Percentiles rank a stretch among this genome's conserved stretches.
Evolutionary conservation across 2,888 invertebrate species (phyloP).

Genomic region (Drosophila limbata): DNA sequence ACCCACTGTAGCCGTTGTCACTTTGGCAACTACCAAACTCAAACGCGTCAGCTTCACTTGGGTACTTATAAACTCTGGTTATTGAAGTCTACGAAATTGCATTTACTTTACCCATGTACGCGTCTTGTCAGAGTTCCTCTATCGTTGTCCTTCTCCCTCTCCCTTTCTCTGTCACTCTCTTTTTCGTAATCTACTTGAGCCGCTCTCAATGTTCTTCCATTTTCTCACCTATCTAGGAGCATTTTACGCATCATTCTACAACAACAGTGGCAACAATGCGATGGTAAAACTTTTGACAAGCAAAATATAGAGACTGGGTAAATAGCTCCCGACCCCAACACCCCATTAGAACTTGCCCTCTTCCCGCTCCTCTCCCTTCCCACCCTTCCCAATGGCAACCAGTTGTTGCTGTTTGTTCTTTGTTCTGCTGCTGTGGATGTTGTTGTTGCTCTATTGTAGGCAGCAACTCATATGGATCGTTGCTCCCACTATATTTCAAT

Average conservation of each 20-base stretch:
- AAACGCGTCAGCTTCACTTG: slow-evolving; percentile 48
- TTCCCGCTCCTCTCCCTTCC: neutral
- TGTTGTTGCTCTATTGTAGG: slow-evolving; percentile 65
- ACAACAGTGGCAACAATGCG: slow-evolving; percentile 25
- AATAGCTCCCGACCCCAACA: slow-evolving; percentile 8
- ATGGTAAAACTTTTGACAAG: slow-evolving; percentile 61
- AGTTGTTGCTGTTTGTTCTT: slow-evolving; percentile 15
- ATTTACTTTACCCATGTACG: slow-evolving; percentile 64
- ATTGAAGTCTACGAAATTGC: slow-evolving; percentile 79
- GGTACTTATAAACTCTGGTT: slow-evolving; percentile 73
- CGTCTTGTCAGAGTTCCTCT: slow-evolving; percentile 11
- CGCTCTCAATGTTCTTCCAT: slow-evolving; percentile 46
- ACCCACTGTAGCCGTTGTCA: slow-evolving; percentile 40
- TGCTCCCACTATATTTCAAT: slow-evolving; percentile 75
- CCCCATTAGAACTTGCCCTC: neutral
- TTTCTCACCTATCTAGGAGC: slow-evolving; percentile 70
- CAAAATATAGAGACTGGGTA: slow-evolving; percentile 16
- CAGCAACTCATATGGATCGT: slow-evolving; percentile 76
- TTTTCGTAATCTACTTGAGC: neutral
- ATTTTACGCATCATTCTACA: slow-evolving; percentile 76
- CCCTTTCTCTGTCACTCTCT: neutral
- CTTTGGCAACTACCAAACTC: neutral
- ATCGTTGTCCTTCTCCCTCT: neutral
- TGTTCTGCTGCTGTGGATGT: neutral
- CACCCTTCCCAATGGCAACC: slow-evolving; percentile 19